phyloP scores from a whole-genome alignment of 2,113 vertebrate species.

The Pachypanchax playfairii region DNA sequence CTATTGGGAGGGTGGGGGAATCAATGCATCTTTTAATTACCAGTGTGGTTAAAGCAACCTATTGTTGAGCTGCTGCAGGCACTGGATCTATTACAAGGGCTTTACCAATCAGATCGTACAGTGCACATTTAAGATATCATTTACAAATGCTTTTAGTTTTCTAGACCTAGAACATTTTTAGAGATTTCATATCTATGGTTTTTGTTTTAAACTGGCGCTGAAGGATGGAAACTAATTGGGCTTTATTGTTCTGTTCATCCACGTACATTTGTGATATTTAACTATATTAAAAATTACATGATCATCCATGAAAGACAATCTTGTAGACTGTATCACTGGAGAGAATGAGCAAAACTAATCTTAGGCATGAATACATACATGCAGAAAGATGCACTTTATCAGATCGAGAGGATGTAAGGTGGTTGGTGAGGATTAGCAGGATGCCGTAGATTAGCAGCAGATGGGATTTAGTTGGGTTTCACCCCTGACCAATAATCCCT shows the following conservation, averaged over 20 bases:
- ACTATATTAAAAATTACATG: neutral
- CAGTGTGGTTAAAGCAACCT: conserved; percentile 61
- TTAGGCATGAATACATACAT: neutral
- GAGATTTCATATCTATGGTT: neutral
- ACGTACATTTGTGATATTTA: neutral
- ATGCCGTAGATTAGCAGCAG: conserved; percentile 56
- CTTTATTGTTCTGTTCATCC: conserved; percentile 16
- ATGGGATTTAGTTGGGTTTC: conserved; percentile 51
- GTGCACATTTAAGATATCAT: conserved; percentile 37
- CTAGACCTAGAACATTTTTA: conserved; percentile 18
- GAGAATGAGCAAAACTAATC: neutral
- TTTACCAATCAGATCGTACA: conserved; percentile 35
- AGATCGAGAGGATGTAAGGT: conserved; percentile 22
- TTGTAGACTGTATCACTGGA: neutral
- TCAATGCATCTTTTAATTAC: conserved; percentile 80
- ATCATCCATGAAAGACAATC: too few species aligned
- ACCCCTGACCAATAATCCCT: conserved; percentile 70
- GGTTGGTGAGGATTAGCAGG: conserved; percentile 46
- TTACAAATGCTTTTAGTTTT: conserved; percentile 15
- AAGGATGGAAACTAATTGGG: neutral
- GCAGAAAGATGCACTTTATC: conserved; percentile 29
- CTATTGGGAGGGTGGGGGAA: conserved; percentile 26
- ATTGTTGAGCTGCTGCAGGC: conserved; percentile 53
- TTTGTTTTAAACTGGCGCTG: neutral
- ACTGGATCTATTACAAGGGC: conserved; percentile 57